These are phyloP conservation scores for Thalassoma bifasciatum DNA, from an alignment of 2,113 vertebrate species.

Conservation along the genomic window DNA sequence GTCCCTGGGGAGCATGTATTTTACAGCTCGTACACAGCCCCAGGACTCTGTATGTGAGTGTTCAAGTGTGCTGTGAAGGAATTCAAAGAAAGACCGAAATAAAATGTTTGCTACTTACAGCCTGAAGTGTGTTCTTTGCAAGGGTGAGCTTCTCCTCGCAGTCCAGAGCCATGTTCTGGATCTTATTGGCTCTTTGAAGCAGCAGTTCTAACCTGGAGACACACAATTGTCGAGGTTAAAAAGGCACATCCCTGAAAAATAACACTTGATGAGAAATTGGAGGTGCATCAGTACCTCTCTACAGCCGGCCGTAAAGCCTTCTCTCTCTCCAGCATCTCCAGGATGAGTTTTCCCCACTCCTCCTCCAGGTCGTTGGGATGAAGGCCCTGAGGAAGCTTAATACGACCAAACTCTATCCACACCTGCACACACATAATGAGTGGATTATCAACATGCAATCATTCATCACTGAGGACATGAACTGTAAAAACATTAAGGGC, in stretches of 20 bases:
- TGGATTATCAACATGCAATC: background rate
- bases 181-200: slow-evolving; percentile 96
- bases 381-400: slow-evolving; percentile 93
- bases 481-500: background rate
- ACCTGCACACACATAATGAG: slow-evolving; percentile 77
- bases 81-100: background rate
- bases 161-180: slow-evolving; percentile 95
- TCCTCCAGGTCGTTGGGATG: slow-evolving; percentile 97
- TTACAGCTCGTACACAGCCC: background rate
- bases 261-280: background rate
- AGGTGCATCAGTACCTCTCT: slow-evolving; percentile 85
- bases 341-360: slow-evolving; percentile 98
- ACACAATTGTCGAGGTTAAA: slow-evolving; percentile 8
- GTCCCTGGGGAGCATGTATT: background rate
- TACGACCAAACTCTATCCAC: slow-evolving; percentile 97
- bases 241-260: background rate
- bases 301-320: slow-evolving; percentile 94
- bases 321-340: slow-evolving; percentile 97
- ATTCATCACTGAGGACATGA: background rate
- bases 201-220: slow-evolving; percentile 90
- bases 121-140: slow-evolving; percentile 95
- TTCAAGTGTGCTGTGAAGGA: slow-evolving; percentile 8
- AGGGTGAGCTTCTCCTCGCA: slow-evolving; percentile 98
- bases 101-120: slow-evolving; percentile 84
- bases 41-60: background rate